Base-by-base conservation (phyloP, 2,797 vertebrate species). In the Gila robusta region DNA sequence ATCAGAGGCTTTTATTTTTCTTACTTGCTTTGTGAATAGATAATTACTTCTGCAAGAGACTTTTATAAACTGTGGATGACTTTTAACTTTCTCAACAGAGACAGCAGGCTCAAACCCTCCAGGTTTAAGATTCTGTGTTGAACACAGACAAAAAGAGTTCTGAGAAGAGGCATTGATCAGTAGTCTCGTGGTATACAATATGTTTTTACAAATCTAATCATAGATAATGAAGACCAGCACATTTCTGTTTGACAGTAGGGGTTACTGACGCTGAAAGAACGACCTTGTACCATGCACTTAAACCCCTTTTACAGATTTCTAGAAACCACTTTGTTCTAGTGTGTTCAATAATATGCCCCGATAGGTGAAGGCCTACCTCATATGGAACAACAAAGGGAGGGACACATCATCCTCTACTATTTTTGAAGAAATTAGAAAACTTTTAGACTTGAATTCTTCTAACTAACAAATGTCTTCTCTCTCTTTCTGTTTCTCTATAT, bases 21-120 rank as follows among this genome's bases (percentile, higher is more conserved):
- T 64, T 79, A 82, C 78, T 73, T 85, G 69, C 81, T 81, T 83
- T 86, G 71, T 86, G 82, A 87, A 86, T 86, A 69, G 72, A 81
- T 90, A 90, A 86, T 86, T 87, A 79, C 83, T 85, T 81, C 37
- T 69, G 85, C 67, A 76, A 82, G 35, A 83, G 70, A 71, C 69
- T 62, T 80, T 84, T 88, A 62, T 72, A 81, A 81, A 87, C 79
- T 86, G 67, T 86, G 49, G 44, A 67, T 85, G 71, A 83, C 82
- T 84, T 88, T 87, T 41, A 54, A 83, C 52, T 81, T 90, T 87
- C 35, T 66, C 19, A 83, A 67, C 66, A 87, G 54, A 64, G 49
- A 28, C 56, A 26, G n/a, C 67, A 47, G 16, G 26, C 47, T 83
- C 73, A 28, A 79, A 64, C 37, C 37, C 56, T 64, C 37, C 77